Percentiles rank a stretch among this genome's conserved stretches.
These are phyloP conservation scores for Lycaena phlaeas DNA, from an alignment of 2,888 invertebrate species.

Conservation along the genomic window DNA sequence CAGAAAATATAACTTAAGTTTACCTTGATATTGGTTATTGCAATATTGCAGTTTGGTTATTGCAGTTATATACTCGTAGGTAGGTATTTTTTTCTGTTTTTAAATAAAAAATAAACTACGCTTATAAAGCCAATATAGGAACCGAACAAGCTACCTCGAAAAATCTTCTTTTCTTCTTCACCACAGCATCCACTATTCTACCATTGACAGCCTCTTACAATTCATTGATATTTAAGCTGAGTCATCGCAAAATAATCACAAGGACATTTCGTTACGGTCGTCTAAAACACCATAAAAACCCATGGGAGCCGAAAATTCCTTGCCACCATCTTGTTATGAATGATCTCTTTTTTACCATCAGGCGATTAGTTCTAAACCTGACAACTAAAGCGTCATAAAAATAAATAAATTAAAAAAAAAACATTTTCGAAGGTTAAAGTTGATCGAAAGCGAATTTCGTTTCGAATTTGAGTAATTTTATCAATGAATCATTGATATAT, in stretches of 20 bases:
- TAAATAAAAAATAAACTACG: too few species aligned
- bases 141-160: too few species aligned
- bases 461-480: constrained; percentile 25
- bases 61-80: too few species aligned
- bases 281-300: constrained; percentile 48
- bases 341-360: constrained; percentile 36
- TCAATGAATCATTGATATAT: constrained; percentile 36
- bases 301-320: constrained; percentile 59
- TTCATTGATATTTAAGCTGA: constrained; percentile 29
- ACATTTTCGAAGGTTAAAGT: constrained; percentile 26
- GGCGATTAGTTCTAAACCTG: constrained; percentile 30
- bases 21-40: too few species aligned
- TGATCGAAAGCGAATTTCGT: constrained; percentile 26
- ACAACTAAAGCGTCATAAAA: constrained; percentile 18
- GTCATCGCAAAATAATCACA: constrained; percentile 38
- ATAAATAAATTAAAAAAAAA: constrained; percentile 21
- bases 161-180: too few species aligned
- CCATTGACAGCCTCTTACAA: constrained; percentile 13
- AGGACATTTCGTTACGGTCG: constrained; percentile 56
- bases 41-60: too few species aligned
- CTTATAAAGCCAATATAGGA: too few species aligned
- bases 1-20: too few species aligned
- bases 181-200: neutral
- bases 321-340: constrained; percentile 38
- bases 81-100: too few species aligned